Evolutionary conservation across 2,113 vertebrate species (phyloP).

Genomic region (Mixornis gularis): DNA sequence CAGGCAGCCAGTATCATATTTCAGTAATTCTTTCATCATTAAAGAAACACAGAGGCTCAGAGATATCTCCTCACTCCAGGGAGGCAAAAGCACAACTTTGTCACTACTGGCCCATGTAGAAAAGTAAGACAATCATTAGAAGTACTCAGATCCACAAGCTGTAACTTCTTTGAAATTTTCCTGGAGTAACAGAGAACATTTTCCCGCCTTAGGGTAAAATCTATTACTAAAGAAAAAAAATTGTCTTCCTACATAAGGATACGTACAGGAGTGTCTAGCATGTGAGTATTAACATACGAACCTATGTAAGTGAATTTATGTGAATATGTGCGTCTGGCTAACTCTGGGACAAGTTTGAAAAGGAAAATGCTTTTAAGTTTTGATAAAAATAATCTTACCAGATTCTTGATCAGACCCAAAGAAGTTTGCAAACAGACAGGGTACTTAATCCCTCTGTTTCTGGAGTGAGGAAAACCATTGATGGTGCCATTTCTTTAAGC

Average conservation of each 20-base stretch:
- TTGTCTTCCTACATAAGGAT: neutral
- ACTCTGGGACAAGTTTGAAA: neutral
- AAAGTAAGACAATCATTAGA: neutral
- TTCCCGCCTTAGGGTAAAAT: neutral
- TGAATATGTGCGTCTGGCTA: rapidly evolving
- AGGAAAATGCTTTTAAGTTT: neutral
- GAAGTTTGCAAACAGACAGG: neutral
- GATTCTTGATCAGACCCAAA: neutral
- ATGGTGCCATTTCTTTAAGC: neutral
- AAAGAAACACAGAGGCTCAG: neutral
- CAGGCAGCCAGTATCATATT: neutral
- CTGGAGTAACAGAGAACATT: neutral
- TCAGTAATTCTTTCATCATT: neutral
- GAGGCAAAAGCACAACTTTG: neutral
- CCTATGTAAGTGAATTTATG: rapidly evolving
- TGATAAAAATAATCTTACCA: neutral
- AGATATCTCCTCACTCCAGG: neutral
- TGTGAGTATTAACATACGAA: rapidly evolving
- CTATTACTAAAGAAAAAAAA: neutral
- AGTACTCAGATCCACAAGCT: neutral
- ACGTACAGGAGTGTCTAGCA: rapidly evolving
- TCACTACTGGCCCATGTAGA: neutral
- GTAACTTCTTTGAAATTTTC: neutral
- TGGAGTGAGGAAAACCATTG: neutral
- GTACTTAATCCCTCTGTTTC: neutral